Conservation (phyloP, 2,888 invertebrate genomes). For the Plebejus anna region DNA sequence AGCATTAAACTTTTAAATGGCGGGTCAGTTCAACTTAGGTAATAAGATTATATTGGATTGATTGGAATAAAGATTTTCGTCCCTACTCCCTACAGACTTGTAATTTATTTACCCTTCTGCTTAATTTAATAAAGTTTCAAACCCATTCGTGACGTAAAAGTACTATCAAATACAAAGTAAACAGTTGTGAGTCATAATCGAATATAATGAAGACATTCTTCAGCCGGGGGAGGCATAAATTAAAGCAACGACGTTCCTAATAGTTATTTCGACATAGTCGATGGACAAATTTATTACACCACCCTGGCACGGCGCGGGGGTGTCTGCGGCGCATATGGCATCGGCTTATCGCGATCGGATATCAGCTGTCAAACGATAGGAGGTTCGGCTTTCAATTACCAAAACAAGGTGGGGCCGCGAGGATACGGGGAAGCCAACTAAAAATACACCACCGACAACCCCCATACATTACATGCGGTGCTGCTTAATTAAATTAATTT, state of each 20-base stretch:
- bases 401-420: conserved; percentile 44
- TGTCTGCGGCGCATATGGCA: conserved; percentile 55
- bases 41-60: background rate
- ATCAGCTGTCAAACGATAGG: conserved; percentile 63
- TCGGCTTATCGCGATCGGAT: conserved; percentile 64
- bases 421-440: conserved; percentile 36
- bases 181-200: background rate
- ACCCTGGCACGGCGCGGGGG: conserved; percentile 29
- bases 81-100: background rate
- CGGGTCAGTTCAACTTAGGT: background rate
- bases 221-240: background rate
- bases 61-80: too few relatives aligned
- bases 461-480: background rate
- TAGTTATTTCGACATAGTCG: conserved; percentile 22
- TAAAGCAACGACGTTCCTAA: background rate
- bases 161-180: background rate
- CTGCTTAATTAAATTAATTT: background rate
- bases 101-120: background rate
- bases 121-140: background rate
- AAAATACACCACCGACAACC: conserved; percentile 34
- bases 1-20: conserved; percentile 25
- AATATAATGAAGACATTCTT: conserved; percentile 14
- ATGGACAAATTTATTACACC: conserved; percentile 30
- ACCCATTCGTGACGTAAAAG: background rate
- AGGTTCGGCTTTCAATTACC: conserved; percentile 49